Base-by-base conservation (phyloP, 1,140 invertebrate species). In the Drosophila guanche region DNA sequence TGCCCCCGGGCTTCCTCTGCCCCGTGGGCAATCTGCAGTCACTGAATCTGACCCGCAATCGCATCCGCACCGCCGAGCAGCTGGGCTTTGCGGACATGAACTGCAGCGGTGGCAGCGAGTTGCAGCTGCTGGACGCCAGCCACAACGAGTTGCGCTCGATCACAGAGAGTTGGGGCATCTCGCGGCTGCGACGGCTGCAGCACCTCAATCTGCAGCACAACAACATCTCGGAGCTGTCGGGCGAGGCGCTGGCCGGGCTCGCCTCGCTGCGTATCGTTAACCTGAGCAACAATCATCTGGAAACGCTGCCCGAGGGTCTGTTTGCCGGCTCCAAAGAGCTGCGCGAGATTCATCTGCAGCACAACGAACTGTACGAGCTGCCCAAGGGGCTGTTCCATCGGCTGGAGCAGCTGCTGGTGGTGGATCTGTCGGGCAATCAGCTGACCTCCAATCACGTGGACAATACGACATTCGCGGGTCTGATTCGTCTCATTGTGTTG, bases 391-490 rank as follows among this genome's bases (percentile, higher is more conserved):
- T 96, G 12, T 97, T 98, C 90, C 95, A 96, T 69, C 94, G 95
- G 0, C 92, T 98, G 42, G 95, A 97, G 74, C 95, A 97, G 83
- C 92, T 99, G 51, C 92, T 97, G 41, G 94, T 97, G 7, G 93
- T 99, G 33, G 96, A 99, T 91, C 92, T 98, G 52, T 96, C 96
- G 1, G 94, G 95, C 58, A 99, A 99, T 92, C 94, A 95, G 78
- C 92, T 99, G 43, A 95, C 95, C 52, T 96, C 95, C 89, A 95
- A 95, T 74, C 96, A 95, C 89, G 95, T 97, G 63, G 95, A 96
- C 79, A 95, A 96, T 53, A 95, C 95, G 1, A 96, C 96, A 20
- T 97, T 98, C 88, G 92, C 95, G 27, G 97, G 96, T 16, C 92
- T 98, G 20, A 97, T 96, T 45, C 93, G 96, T 6, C 92, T 98